Conservation (phyloP, 2,113 vertebrate species). For the Saguinus imperator region DNA sequence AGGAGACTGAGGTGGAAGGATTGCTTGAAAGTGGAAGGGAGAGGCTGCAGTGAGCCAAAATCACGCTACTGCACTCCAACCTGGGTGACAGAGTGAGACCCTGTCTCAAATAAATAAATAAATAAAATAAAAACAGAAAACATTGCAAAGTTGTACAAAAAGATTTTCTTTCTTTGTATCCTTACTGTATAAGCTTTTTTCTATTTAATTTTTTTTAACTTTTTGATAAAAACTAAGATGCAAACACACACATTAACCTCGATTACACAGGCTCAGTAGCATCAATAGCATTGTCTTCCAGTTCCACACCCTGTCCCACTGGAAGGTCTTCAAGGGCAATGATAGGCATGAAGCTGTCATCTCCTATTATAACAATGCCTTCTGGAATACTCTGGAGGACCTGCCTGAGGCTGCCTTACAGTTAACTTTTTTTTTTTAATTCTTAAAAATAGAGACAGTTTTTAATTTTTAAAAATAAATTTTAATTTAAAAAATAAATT, state of each 20-base stretch:
- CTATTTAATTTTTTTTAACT: not conserved
- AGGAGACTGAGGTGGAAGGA: not conserved
- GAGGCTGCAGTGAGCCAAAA: not conserved
- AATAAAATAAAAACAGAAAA: not conserved
- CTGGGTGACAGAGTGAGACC: not conserved
- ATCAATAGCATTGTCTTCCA: not conserved
- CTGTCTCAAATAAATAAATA: not conserved
- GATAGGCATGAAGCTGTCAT: no score
- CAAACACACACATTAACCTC: not conserved
- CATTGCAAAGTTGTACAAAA: not conserved
- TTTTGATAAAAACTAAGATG: not conserved
- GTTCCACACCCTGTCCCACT: not conserved
- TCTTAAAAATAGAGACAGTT: no score
- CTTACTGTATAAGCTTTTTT: not conserved
- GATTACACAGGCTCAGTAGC: not conserved
- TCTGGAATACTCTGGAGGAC: not conserved
- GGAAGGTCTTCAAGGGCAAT: not conserved
- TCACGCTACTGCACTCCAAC: not conserved
- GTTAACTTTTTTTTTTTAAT: not conserved
- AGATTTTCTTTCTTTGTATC: not conserved
- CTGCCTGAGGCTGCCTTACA: not conserved
- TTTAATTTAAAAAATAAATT: no score
- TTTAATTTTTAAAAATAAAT: no score
- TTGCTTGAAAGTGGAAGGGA: not conserved
- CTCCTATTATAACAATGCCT: not conserved